Evolutionary conservation across 1,140 invertebrate genomes (phyloP).

Genomic region (Trachymyrmex cornetzi): DNA sequence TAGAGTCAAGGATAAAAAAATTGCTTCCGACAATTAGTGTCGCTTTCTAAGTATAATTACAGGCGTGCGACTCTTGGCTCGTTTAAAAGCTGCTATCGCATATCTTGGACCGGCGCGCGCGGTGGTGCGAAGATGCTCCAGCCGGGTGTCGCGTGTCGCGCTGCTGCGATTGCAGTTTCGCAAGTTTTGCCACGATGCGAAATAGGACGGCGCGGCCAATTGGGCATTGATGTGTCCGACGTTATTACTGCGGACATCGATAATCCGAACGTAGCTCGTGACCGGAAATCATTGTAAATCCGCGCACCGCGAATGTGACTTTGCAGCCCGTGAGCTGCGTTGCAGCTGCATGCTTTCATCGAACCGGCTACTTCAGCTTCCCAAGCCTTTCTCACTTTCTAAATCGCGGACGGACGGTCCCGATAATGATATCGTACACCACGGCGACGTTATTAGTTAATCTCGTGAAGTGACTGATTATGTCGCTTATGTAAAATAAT

Average conservation of each 20-base stretch:
- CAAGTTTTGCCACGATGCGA: conserved; percentile 12
- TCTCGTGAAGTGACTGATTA: background rate
- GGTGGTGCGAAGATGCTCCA: background rate
- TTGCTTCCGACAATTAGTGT: conserved; percentile 41
- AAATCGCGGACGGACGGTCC: conserved; percentile 3
- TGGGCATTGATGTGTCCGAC: background rate
- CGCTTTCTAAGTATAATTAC: conserved; percentile 52
- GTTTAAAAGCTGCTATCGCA: conserved; percentile 6
- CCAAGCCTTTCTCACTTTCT: background rate
- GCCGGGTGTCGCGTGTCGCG: background rate
- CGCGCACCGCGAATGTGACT: conserved; percentile 37
- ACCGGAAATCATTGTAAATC: conserved; percentile 50
- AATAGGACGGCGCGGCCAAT: background rate
- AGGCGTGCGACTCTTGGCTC: background rate
- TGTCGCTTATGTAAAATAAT: conserved; percentile 21
- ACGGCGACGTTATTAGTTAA: conserved; percentile 10
- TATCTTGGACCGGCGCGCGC: background rate
- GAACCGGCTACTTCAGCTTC: conserved; percentile 9
- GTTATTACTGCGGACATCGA: conserved; percentile 5
- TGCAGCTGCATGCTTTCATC: conserved; percentile 17
- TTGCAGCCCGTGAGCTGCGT: background rate
- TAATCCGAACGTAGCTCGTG: conserved; percentile 4
- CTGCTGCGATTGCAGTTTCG: conserved; percentile 2
- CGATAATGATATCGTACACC: conserved; percentile 13
- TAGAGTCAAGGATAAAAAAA: conserved; percentile 28